These are phyloP conservation scores for Sebastes variabilis DNA, from an alignment of 2,797 vertebrate species.

Conservation along the genomic window DNA sequence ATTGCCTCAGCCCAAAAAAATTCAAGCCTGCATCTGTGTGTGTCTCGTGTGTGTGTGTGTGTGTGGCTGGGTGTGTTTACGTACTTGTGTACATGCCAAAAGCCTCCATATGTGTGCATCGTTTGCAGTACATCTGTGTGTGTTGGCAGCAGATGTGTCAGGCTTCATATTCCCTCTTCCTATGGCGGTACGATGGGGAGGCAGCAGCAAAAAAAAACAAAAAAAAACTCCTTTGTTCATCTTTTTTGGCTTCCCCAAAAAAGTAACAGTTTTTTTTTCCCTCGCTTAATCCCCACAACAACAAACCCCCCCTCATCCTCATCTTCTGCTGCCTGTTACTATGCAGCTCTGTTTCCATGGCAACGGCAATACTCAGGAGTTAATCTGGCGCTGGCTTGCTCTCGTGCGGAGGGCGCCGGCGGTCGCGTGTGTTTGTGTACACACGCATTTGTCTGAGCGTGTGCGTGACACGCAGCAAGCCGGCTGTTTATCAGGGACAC, in stretches of 20 bases:
- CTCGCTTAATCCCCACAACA: slow-evolving; percentile 44
- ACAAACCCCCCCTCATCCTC: slow-evolving; percentile 1
- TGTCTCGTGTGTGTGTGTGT: not conserved
- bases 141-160: slow-evolving; percentile 54
- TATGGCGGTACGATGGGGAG: not conserved
- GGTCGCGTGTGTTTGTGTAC: slow-evolving; percentile 30
- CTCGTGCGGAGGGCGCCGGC: slow-evolving; percentile 33
- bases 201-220: not conserved
- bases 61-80: not conserved
- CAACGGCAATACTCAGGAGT: slow-evolving; percentile 50
- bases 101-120: slow-evolving; percentile 23
- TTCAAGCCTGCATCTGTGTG: not conserved
- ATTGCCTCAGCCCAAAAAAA: slow-evolving; percentile 32
- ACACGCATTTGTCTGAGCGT: not conserved
- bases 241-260: slow-evolving; percentile 37
- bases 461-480: not conserved
- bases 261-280: slow-evolving; percentile 28
- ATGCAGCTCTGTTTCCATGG: slow-evolving; percentile 74
- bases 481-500: not conserved
- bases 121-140: slow-evolving; percentile 31
- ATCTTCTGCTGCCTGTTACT: slow-evolving; percentile 44
- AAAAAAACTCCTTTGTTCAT: slow-evolving; percentile 38
- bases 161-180: slow-evolving; percentile 21
- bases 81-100: slow-evolving; percentile 23
- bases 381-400: slow-evolving; percentile 44